These are phyloP conservation scores for Chionis minor DNA, from an alignment of 2,113 vertebrate species.

Conservation along the genomic window DNA sequence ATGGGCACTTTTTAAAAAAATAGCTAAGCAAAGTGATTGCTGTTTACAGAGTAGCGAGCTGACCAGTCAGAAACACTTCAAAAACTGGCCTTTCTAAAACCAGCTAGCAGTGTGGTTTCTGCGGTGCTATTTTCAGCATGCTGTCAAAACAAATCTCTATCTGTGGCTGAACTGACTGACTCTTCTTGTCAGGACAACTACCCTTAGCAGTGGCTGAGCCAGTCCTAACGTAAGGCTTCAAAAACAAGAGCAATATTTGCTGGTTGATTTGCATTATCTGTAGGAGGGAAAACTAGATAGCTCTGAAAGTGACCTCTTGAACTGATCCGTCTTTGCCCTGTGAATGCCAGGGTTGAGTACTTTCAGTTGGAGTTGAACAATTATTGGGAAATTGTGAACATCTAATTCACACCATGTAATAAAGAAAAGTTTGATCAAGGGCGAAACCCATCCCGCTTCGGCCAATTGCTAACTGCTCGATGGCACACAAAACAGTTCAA, in stretches of 20 bases:
- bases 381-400: neutral
- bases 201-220: neutral
- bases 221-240: neutral
- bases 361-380: neutral
- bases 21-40: neutral
- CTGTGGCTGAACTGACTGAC: conserved; percentile 6
- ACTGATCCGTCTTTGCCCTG: neutral
- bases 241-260: neutral
- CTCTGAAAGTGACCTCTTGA: neutral
- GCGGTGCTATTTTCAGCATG: conserved; percentile 35
- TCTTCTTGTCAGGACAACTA: conserved; percentile 7
- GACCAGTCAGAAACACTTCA: neutral
- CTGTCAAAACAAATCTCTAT: conserved; percentile 52
- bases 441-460: neutral
- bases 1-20: neutral
- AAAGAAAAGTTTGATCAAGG: neutral
- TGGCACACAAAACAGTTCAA: neutral
- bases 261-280: neutral
- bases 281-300: neutral
- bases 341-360: neutral
- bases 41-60: neutral
- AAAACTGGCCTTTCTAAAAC: neutral
- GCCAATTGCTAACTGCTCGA: neutral
- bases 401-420: neutral
- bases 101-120: conserved; percentile 2